Base-by-base conservation (phyloP, 2,113 vertebrate genomes). In the Orycteropus afer region DNA sequence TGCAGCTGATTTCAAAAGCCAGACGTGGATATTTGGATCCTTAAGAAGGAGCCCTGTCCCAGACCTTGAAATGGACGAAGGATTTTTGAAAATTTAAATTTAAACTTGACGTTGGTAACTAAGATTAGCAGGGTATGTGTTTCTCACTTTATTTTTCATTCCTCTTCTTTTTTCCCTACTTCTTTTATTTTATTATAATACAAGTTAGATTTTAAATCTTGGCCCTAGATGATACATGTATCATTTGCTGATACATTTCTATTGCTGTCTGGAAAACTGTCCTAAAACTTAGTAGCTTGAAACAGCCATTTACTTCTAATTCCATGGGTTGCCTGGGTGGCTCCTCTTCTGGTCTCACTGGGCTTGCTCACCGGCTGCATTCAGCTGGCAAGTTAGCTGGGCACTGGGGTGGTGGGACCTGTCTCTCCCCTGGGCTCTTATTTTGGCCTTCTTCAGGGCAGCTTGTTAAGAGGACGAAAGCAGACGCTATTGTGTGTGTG, bases 161-260 rank as follows among this genome's bases (percentile, higher is more conserved):
- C 51, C 14, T 11, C 37, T 79, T 42, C 29, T 57, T 76, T 69
- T 51, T 47, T 63, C 76, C 86, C n/a, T 10, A 22, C 49, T 90
- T 59, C 23, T 8, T 89, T 86, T 87, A 71, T 69, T 93, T 85
- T 73, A 45, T 57, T 67, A 40, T 57, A 67, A 51, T 37, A 34
- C 92, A 88, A 76, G 84, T 82, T 87, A 92, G n/a, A 25, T 94
- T 93, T 94, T 67, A 84, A 84, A 53, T 86, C 90, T 91, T 93
- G 47, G 37, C 11, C 55, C 53, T 73, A 65, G 57, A n/a, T 32
- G 71, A 71, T 55, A 76, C 12, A 42, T n/a, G 25, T 86, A 47
- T 91, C 42, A 51, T 40, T 40, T 40, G 37, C 37, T 37, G 69
- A 40, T 71, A 40, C 37, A 17, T 95, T 81, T 93, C 65, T 80